Percentiles rank a stretch among this genome's conserved stretches.
phyloP scores from a whole-genome alignment of 2,113 vertebrate species.

The Pitta sordida region DNA sequence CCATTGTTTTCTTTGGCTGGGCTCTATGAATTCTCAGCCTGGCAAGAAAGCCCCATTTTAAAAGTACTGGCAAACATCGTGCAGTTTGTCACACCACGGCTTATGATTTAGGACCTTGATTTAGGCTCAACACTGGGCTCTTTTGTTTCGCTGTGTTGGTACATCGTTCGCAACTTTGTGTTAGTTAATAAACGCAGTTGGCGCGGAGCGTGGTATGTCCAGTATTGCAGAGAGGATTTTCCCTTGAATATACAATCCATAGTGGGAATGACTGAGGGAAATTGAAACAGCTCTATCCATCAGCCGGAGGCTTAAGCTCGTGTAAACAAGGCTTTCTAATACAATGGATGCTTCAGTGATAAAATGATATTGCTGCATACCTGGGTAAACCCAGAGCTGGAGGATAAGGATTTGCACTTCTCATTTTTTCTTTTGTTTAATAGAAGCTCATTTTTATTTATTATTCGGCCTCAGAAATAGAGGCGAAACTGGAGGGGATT shows the following conservation, averaged over 20 bases:
- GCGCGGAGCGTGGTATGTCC: background rate
- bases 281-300: background rate
- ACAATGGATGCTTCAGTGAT: background rate
- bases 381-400: background rate
- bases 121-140: slow-evolving; percentile 75
- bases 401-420: slow-evolving; percentile 2
- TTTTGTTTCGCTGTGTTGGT: slow-evolving; percentile 69
- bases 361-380: background rate
- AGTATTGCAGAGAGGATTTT: background rate
- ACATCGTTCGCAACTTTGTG: slow-evolving; percentile 68
- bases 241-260: background rate
- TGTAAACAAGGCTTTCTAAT: slow-evolving; percentile 9
- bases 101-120: slow-evolving; percentile 81
- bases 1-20: slow-evolving; percentile 86
- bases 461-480: background rate
- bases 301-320: background rate
- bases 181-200: background rate
- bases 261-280: background rate
- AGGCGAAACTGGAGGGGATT: background rate
- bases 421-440: background rate
- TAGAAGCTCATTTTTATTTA: background rate
- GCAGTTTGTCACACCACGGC: slow-evolving; percentile 74
- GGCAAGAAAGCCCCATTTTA: slow-evolving; percentile 74
- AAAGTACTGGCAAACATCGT: slow-evolving; percentile 74
- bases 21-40: slow-evolving; percentile 74